phyloP scores from a whole-genome alignment of 2,888 invertebrate species.

The Coremacera marginata region DNA sequence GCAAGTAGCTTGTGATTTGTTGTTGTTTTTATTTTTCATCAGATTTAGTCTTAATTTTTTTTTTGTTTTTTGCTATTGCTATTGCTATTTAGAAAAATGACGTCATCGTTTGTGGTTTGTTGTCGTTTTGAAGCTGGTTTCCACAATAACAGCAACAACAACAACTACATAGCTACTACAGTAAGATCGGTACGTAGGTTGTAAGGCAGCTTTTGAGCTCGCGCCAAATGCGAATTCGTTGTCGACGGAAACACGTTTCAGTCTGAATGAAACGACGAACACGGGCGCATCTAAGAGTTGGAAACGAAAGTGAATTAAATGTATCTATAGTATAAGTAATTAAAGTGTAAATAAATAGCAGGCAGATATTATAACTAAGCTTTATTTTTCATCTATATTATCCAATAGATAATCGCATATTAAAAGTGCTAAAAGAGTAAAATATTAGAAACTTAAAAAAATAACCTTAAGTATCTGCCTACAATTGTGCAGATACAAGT shows the following conservation, averaged over 20 bases:
- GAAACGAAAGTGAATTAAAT: conserved; percentile 42
- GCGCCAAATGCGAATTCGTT: conserved; percentile 47
- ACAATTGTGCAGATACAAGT: not conserved
- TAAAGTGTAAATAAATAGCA: too few species aligned
- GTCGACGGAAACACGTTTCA: conserved; percentile 52
- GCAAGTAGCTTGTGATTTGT: conserved; percentile 12
- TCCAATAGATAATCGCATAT: too few species aligned
- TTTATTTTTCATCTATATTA: too few species aligned
- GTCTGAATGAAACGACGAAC: conserved; percentile 61
- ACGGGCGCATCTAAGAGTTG: conserved; percentile 51
- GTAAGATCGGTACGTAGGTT: conserved; percentile 10
- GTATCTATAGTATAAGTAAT: too few species aligned
- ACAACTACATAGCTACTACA: not conserved
- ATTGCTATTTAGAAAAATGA: conserved; percentile 49
- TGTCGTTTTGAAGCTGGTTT: conserved; percentile 50
- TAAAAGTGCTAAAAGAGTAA: too few species aligned
- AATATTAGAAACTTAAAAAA: too few species aligned
- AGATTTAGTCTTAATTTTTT: not conserved
- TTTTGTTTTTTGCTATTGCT: conserved; percentile 36
- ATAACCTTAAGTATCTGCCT: too few species aligned
- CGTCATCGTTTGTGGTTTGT: conserved; percentile 59
- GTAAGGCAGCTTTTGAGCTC: not conserved
- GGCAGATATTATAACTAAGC: too few species aligned
- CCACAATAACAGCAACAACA: conserved; percentile 36
- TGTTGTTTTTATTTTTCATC: conserved; percentile 14